phyloP scores from a whole-genome alignment of 2,888 invertebrate genomes.

The Myathropa florea region DNA sequence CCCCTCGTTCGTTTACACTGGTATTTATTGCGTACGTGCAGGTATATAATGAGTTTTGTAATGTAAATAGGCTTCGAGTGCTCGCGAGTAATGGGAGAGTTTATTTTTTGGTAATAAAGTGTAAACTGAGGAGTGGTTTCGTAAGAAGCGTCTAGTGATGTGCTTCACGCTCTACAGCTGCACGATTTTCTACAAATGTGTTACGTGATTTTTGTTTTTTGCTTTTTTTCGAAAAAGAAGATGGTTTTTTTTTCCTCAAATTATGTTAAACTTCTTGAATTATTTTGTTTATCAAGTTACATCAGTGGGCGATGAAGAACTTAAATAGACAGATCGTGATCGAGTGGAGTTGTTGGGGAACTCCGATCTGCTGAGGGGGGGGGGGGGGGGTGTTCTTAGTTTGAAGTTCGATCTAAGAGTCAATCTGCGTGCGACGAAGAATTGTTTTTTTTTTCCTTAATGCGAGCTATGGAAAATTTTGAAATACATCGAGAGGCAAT shows the following conservation, averaged over 20 bases:
- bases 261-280: neutral
- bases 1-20: neutral
- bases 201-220: neutral
- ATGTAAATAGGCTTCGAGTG: constrained; percentile 16
- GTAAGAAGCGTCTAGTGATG: neutral
- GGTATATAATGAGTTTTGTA: constrained; percentile 20
- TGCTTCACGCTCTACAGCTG: neutral
- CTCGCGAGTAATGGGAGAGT: neutral
- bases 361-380: neutral
- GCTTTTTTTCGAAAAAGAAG: neutral
- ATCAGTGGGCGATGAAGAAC: neutral
- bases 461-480: too few relatives aligned
- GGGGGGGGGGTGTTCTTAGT: too few relatives aligned
- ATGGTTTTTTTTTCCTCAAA: neutral
- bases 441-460: too few relatives aligned
- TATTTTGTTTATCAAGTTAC: neutral
- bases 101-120: neutral
- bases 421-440: too few relatives aligned
- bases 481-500: too few relatives aligned
- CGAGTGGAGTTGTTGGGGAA: neutral
- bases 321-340: neutral
- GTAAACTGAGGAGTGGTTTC: constrained; percentile 12
- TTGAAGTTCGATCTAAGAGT: neutral
- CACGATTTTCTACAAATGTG: neutral
- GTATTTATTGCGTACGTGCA: constrained; percentile 18